Evolutionary conservation across 1,140 invertebrate species (phyloP), one percentile per base, ranked within the genome.

Genomic region (Tenebrio molitor): DNA sequence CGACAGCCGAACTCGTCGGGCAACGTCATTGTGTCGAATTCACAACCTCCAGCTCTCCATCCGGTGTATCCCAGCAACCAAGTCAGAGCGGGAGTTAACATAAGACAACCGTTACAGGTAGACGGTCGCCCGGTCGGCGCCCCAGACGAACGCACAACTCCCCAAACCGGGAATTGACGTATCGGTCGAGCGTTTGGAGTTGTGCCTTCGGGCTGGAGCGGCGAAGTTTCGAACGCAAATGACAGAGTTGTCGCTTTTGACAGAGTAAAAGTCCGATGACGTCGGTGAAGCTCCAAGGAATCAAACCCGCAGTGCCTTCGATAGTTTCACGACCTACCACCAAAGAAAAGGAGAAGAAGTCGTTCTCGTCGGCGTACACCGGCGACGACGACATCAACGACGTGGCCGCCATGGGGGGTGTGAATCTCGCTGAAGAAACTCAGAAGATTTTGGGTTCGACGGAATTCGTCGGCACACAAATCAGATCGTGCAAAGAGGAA

Each of bases 391-490:
- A 97, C 83, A 98, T 99, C 75, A 99, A 99, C 81, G 97, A 99
- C 88, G 97, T 99, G 0, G 97, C 97, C 16, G 97, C 97, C 3
- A 99, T 99, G 97, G 97, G 97, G 77, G 97, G 97, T 19, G 97
- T 99, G n/a, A 99, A 99, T 86, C 87, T 99, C 76, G 93, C 94
- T 1, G 97, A 99, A 85, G 97, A 99, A 85, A 93, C 93, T 62
- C 95, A 97, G 82, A 91, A 94, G 84, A 99, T 99, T 80, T 87
- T 99, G 21, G 96, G 96, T 1, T 95, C 95, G 1, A 29, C 96
- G 2, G 96, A 98, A 80, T 93, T 97, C 84, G 95, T 98, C 68
- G 96, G 96, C 5, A 96, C 96, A 0, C 96, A 98, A 84, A 97
- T 98, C 68, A 84, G 97, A 74, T 98, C 96, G 0, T 97, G 95